A percentile compares a stretch with the other conserved stretches of the same genome.
Evolutionary conservation across 1,140 invertebrate species (phyloP).

Genomic region (Antheraea pernyi): DNA sequence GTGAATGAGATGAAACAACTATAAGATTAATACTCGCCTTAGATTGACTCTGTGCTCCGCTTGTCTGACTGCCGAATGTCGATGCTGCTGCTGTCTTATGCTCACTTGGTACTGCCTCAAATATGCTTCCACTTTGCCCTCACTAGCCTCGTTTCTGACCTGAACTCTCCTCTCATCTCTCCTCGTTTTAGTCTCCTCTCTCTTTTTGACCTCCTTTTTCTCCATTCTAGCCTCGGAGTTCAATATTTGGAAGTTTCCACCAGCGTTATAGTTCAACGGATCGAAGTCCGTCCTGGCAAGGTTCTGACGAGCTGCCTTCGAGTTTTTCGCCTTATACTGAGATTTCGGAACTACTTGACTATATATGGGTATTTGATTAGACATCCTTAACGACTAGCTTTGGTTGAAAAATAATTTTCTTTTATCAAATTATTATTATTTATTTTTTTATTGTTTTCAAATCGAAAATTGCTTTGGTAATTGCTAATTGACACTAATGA

Average conservation of each 20-base stretch:
- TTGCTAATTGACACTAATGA: constrained; percentile 50
- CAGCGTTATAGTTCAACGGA: constrained; percentile 73
- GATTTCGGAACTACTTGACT: constrained; percentile 75
- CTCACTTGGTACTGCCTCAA: constrained; percentile 71
- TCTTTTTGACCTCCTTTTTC: constrained; percentile 42
- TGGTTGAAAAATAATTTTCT: constrained; percentile 56
- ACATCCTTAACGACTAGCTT: constrained; percentile 68
- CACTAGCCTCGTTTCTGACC: constrained; percentile 47
- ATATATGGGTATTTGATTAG: constrained; percentile 75
- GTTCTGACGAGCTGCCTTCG: constrained; percentile 35
- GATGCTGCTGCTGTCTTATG: constrained; percentile 69
- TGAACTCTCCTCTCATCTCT: constrained; percentile 48
- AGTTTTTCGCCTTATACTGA: constrained; percentile 53
- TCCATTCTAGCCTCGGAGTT: constrained; percentile 49
- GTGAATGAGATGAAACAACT: too few relatives aligned
- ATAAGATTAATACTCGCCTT: constrained; percentile 36
- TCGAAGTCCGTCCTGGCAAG: constrained; percentile 59
- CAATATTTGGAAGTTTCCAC: constrained; percentile 65
- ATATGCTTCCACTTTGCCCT: constrained; percentile 72
- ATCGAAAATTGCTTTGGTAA: constrained; percentile 44
- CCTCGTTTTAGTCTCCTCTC: constrained; percentile 36
- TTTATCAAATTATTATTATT: not conserved
- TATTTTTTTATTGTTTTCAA: not conserved
- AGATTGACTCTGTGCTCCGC: constrained; percentile 75
- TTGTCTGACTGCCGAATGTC: constrained; percentile 68